A percentile compares a stretch with the other conserved stretches of the same genome.
Evolutionary conservation across 2,113 vertebrate species (phyloP).

Genomic region (Bostrychus sinensis): DNA sequence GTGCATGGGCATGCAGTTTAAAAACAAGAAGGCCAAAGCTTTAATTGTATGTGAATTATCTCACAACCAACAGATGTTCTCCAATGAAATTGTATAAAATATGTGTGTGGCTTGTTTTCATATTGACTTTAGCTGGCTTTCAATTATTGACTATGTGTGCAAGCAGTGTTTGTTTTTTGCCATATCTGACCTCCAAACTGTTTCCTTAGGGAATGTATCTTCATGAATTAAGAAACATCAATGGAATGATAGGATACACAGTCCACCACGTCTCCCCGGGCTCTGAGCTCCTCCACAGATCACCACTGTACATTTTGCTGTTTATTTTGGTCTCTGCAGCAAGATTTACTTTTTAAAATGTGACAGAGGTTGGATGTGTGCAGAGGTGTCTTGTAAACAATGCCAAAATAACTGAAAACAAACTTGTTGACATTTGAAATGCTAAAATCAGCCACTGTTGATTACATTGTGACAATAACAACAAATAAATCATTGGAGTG

Average conservation of each 20-base stretch:
- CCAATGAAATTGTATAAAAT: neutral
- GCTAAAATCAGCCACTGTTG: neutral
- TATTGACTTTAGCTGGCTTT: constrained; percentile 20
- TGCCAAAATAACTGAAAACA: neutral
- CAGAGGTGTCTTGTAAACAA: neutral
- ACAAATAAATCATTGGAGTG: too few relatives aligned
- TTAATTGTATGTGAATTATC: neutral
- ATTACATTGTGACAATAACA: neutral
- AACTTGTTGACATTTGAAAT: constrained; percentile 4
- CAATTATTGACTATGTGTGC: constrained; percentile 20
- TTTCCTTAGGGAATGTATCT: constrained; percentile 8
- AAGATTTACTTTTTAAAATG: neutral
- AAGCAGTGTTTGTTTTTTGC: constrained; percentile 31
- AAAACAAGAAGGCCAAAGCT: neutral
- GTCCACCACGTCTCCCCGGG: neutral
- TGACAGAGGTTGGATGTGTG: neutral
- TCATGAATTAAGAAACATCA: constrained; percentile 38
- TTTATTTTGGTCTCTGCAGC: neutral
- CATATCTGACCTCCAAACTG: constrained; percentile 20
- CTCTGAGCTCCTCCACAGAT: neutral
- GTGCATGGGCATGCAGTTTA: constrained; percentile 11
- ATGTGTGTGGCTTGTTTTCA: constrained; percentile 12
- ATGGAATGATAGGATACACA: constrained; percentile 2
- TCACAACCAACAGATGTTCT: neutral
- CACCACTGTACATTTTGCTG: neutral